Base-by-base conservation (phyloP, 2,797 vertebrate species). In the Hephaestus fuliginosus region DNA sequence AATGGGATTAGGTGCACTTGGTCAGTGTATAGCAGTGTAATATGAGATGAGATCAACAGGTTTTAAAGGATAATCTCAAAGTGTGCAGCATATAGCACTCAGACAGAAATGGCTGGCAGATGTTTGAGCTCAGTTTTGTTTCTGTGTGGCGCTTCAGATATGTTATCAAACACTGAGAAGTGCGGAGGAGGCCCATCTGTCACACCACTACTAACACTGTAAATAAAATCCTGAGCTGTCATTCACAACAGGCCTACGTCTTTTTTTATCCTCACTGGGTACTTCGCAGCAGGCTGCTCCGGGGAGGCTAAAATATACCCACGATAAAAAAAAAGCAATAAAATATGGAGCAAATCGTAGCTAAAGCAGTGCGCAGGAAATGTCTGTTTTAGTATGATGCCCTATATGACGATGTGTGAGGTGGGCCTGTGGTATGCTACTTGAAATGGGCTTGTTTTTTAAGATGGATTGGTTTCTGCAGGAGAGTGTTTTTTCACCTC, bases 131-230 rank as follows among this genome's bases (percentile, higher is more conserved):
- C 41, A 33, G 60, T 70, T 80, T 69, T 82, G 68, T 84, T 51
- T 80, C 82, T 56, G 67, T 74, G 77, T 39, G 86, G 63, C 51
- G 82, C 85, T 85, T 82, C 82, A 89, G 87, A 88, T 87, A 86
- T 92, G 91, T 88, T 91, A 89, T 88, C 85, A 69, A 44, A 79
- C 86, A 81, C 67, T 41, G 76, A 78, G 71, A 43, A 46, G 88
- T 92, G 91, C 87, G 92, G 89, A 92, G 92, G 91, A 90, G 85
- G 87, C 82, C 92, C 91, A 93, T 91, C 91, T 94, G 92, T 89
- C 89, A 86, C 80, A 70, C 67, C 84, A 63, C 67, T 53, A 56
- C 76, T 74, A 78, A 79, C 86, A 81, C 83, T 66, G 82, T 76
- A 89, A 91, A 90, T 86, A 91, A 39, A 90, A 91, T 89, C 91